A percentile compares a stretch with the other conserved stretches of the same genome.
phyloP scores from a whole-genome alignment of 1,140 invertebrate genomes.

The Papilio machaon region DNA sequence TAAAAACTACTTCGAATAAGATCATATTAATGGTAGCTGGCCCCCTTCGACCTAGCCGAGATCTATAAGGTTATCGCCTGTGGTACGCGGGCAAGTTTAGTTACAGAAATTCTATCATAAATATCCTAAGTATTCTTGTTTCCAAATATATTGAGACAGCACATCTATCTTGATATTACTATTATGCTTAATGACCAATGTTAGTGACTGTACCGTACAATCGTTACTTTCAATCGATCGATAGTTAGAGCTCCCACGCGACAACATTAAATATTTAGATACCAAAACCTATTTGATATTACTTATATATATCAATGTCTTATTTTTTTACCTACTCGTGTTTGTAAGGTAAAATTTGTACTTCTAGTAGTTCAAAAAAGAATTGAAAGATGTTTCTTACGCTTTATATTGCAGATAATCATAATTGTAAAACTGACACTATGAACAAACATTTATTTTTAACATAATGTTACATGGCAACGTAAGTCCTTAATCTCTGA shows the following conservation, averaged over 20 bases:
- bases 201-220: not conserved
- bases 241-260: slow-evolving; percentile 21
- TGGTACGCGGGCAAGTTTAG: too few relatives aligned
- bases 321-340: not conserved
- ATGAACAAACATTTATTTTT: not conserved
- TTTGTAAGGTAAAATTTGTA: not conserved
- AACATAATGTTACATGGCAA: not conserved
- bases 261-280: slow-evolving; percentile 26
- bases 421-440: not conserved
- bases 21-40: too few relatives aligned
- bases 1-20: too few relatives aligned
- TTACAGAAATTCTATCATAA: too few relatives aligned
- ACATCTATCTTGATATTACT: not conserved
- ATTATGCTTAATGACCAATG: not conserved
- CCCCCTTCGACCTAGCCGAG: too few relatives aligned
- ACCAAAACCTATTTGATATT: slow-evolving; percentile 20
- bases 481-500: too few relatives aligned
- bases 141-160: not conserved
- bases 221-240: slow-evolving; percentile 20
- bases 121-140: too few relatives aligned
- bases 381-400: not conserved
- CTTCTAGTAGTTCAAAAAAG: not conserved
- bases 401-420: not conserved
- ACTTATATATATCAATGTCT: not conserved
- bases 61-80: too few relatives aligned